phyloP scores from a whole-genome alignment of 2,888 invertebrate genomes.

The Lepetodrilus schrolli region DNA sequence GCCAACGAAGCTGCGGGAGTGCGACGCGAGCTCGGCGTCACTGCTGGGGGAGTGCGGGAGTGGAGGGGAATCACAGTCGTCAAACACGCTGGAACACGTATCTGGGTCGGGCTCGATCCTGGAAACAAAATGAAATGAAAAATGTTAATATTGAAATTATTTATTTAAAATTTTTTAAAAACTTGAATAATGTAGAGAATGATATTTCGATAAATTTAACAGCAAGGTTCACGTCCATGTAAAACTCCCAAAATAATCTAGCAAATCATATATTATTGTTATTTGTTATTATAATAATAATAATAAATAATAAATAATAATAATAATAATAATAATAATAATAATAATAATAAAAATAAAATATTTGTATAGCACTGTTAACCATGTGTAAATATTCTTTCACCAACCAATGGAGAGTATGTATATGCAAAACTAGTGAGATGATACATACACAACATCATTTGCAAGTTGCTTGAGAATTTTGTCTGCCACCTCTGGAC shows the following conservation, averaged over 20 bases:
- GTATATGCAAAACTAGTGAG: background rate
- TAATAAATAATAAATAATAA: too few relatives aligned
- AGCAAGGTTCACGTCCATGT: too few relatives aligned
- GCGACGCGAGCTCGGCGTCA: conserved; percentile 51
- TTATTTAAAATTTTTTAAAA: too few relatives aligned
- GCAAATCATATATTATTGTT: too few relatives aligned
- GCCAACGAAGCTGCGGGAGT: conserved; percentile 34
- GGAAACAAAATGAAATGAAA: conserved; percentile 34
- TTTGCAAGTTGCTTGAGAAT: conserved; percentile 73
- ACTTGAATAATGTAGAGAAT: too few relatives aligned
- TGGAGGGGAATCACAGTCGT: conserved; percentile 64
- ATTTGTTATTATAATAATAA: too few relatives aligned
- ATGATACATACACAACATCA: conserved; percentile 57
- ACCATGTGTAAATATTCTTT: background rate
- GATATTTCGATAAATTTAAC: too few relatives aligned
- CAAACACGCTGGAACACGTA: conserved; percentile 68
- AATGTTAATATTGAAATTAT: too few relatives aligned
- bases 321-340: too few relatives aligned
- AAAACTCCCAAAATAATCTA: too few relatives aligned
- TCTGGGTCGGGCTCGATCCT: conserved; percentile 70
- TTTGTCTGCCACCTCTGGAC: conserved; percentile 86
- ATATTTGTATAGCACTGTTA: background rate
- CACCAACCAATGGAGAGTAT: background rate
- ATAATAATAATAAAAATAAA: too few relatives aligned
- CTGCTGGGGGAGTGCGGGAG: conserved; percentile 64